Conservation (phyloP, 2,113 vertebrate genomes). For the Chascanopsetta lugubris region DNA sequence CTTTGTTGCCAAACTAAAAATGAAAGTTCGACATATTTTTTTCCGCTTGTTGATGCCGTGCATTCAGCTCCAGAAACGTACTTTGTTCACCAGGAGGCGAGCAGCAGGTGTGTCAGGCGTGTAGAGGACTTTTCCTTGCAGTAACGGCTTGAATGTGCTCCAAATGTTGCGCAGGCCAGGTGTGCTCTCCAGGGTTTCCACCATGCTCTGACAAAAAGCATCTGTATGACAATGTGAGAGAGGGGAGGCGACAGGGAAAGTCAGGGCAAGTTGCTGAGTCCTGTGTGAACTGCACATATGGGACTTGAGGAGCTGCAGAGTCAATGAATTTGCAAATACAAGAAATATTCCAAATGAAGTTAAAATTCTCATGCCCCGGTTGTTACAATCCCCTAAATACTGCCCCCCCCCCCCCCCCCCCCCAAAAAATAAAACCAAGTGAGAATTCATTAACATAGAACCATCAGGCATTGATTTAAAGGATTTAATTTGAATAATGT, state of each 20-base stretch:
- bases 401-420: not conserved
- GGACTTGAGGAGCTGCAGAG: not conserved
- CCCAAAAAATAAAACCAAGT: no score
- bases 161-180: constrained; percentile 89
- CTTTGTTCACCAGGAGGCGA: constrained; percentile 87
- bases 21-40: not conserved
- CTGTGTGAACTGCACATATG: not conserved
- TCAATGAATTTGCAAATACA: constrained; percentile 6
- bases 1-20: not conserved
- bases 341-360: constrained; percentile 37
- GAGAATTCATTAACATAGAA: constrained; percentile 1
- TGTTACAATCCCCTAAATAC: not conserved
- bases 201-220: constrained; percentile 89
- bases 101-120: constrained; percentile 89
- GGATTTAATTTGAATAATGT: not conserved
- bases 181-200: constrained; percentile 87
- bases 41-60: not conserved
- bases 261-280: not conserved
- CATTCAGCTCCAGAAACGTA: constrained; percentile 60
- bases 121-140: constrained; percentile 92
- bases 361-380: not conserved
- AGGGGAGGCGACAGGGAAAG: constrained; percentile 34
- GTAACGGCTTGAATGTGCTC: constrained; percentile 89
- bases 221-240: constrained; percentile 71
- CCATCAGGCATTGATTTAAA: not conserved